These are phyloP conservation scores for Phocides pigmalion DNA, from an alignment of 1,140 invertebrate species.

Conservation along the genomic window DNA sequence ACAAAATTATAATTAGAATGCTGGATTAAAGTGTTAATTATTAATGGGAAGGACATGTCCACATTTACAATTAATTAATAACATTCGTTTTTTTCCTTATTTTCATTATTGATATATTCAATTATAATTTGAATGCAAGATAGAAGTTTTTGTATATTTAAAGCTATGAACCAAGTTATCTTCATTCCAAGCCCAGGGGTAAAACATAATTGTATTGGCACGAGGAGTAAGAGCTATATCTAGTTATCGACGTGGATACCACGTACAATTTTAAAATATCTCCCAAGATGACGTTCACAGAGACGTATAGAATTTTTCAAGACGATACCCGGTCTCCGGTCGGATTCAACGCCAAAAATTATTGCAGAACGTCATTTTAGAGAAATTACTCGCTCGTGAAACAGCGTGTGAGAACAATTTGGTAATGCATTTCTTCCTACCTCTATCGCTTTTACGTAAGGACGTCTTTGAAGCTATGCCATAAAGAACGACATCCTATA, in stretches of 20 bases:
- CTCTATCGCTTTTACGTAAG: slow-evolving; percentile 3
- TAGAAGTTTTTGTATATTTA: too few species aligned
- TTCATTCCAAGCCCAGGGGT: background rate
- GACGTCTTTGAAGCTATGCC: background rate
- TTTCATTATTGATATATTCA: too few species aligned
- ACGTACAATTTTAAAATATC: slow-evolving; percentile 42
- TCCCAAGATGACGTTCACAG: slow-evolving; percentile 39
- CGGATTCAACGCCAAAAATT: slow-evolving; percentile 47
- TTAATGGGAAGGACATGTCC: too few species aligned
- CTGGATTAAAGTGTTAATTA: too few species aligned
- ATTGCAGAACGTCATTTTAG: slow-evolving; percentile 51
- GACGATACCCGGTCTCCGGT: slow-evolving; percentile 16
- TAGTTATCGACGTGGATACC: slow-evolving; percentile 7
- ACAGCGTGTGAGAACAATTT: slow-evolving; percentile 58
- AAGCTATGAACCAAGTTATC: background rate
- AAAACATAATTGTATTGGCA: slow-evolving; percentile 5
- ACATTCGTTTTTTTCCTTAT: too few species aligned
- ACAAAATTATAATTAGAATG: too few species aligned
- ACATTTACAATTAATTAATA: too few species aligned
- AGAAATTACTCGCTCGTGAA: slow-evolving; percentile 57
- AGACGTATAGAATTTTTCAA: slow-evolving; percentile 40
- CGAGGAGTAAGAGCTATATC: background rate
- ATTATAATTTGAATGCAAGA: too few species aligned
- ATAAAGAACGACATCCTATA: background rate
- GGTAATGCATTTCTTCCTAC: slow-evolving; percentile 65